These are phyloP conservation scores for Megalops cyprinoides DNA, from an alignment of 2,797 vertebrate genomes.

Conservation along the genomic window DNA sequence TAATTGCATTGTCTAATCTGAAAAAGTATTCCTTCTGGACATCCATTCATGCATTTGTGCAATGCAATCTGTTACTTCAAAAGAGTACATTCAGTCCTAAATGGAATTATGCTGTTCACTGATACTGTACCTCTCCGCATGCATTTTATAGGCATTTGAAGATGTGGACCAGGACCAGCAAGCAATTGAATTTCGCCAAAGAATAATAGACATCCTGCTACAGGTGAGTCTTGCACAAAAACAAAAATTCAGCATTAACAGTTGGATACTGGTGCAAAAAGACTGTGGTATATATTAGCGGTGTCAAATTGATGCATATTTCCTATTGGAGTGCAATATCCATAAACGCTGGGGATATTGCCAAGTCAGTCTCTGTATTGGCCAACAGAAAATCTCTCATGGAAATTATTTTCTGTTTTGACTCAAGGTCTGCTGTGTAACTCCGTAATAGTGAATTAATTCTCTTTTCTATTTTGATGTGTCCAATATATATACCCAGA, in stretches of 20 bases:
- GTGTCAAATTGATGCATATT: not conserved
- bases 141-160: conserved; percentile 29
- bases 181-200: conserved; percentile 39
- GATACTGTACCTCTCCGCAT: not conserved
- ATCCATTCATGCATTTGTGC: not conserved
- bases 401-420: no score
- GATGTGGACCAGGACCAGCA: conserved; percentile 33
- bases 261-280: not conserved
- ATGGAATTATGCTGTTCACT: no score
- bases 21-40: not conserved
- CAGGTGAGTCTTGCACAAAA: conserved; percentile 29
- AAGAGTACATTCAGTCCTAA: no score
- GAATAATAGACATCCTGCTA: conserved; percentile 35
- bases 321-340: not conserved
- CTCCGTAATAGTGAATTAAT: not conserved
- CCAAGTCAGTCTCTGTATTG: no score
- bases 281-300: not conserved
- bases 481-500: no score
- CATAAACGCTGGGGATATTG: not conserved
- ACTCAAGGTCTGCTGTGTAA: no score
- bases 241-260: not conserved
- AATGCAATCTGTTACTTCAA: no score
- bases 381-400: no score
- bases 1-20: not conserved
- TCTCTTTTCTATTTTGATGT: not conserved